These are phyloP conservation scores for Phyllotreta cruciferae DNA, from an alignment of 2,888 invertebrate species.

Conservation along the genomic window DNA sequence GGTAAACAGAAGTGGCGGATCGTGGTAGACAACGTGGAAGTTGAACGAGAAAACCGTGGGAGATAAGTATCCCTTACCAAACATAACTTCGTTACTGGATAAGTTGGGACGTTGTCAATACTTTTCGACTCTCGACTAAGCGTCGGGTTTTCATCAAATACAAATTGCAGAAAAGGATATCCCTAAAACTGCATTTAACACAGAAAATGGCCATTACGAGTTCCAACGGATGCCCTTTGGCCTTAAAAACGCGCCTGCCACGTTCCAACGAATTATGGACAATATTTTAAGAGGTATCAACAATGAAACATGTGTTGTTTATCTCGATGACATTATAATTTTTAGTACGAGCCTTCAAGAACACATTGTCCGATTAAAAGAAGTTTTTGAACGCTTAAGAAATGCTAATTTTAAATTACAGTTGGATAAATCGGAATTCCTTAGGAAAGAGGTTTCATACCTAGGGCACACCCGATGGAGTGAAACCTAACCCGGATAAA, in stretches of 20 bases:
- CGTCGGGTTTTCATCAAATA: slow-evolving; percentile 36
- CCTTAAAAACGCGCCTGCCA: slow-evolving; percentile 32
- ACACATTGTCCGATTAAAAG: too few species aligned
- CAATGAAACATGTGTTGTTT: slow-evolving; percentile 30
- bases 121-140: slow-evolving; percentile 20
- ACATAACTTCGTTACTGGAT: slow-evolving; percentile 17
- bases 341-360: too few species aligned
- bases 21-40: slow-evolving; percentile 19
- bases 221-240: slow-evolving; percentile 29
- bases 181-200: slow-evolving; percentile 32
- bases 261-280: slow-evolving; percentile 31
- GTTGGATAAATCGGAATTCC: too few species aligned
- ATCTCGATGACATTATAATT: background rate
- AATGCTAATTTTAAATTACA: too few species aligned
- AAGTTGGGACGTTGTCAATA: slow-evolving; percentile 17
- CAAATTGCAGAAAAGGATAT: slow-evolving; percentile 26
- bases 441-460: too few species aligned
- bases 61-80: slow-evolving; percentile 18
- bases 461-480: slow-evolving; percentile 14
- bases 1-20: slow-evolving; percentile 28
- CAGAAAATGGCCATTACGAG: slow-evolving; percentile 26
- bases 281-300: slow-evolving; percentile 31
- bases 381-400: too few species aligned
- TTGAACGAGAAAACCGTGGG: slow-evolving; percentile 19
- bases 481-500: slow-evolving; percentile 35